Evolutionary conservation across 1,140 invertebrate species (phyloP).

Genomic region (Bombus affinis): DNA sequence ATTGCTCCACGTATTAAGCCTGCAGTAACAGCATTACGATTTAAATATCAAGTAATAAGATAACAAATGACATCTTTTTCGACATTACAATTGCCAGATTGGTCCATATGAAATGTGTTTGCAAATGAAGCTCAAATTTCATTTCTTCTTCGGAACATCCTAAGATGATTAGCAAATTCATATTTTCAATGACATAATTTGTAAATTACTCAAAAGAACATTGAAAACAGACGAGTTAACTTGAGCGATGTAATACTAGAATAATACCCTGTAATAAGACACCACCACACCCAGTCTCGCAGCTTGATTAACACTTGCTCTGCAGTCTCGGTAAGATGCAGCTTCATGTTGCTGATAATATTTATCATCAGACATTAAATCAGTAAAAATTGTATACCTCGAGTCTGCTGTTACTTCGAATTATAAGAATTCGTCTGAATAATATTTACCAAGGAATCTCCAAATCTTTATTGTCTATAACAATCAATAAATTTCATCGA

Average conservation of each 20-base stretch:
- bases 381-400: conserved; percentile 61
- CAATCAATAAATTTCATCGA: background rate
- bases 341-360: conserved; percentile 47
- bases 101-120: no score
- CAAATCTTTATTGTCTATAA: background rate
- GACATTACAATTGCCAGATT: background rate
- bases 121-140: no score
- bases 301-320: conserved; percentile 48
- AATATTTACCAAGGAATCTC: background rate
- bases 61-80: background rate
- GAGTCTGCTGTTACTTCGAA: background rate
- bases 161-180: no score
- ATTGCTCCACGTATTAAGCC: background rate
- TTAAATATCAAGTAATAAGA: background rate
- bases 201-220: background rate
- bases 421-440: background rate
- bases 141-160: no score
- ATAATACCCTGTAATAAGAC: conserved; percentile 54
- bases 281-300: conserved; percentile 56
- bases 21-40: conserved; percentile 6
- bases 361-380: conserved; percentile 64
- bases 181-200: background rate
- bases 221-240: background rate
- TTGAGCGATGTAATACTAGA: conserved; percentile 9
- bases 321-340: conserved; percentile 21